phyloP scores from a whole-genome alignment of 2,113 vertebrate species.

The Thymallus thymallus region DNA sequence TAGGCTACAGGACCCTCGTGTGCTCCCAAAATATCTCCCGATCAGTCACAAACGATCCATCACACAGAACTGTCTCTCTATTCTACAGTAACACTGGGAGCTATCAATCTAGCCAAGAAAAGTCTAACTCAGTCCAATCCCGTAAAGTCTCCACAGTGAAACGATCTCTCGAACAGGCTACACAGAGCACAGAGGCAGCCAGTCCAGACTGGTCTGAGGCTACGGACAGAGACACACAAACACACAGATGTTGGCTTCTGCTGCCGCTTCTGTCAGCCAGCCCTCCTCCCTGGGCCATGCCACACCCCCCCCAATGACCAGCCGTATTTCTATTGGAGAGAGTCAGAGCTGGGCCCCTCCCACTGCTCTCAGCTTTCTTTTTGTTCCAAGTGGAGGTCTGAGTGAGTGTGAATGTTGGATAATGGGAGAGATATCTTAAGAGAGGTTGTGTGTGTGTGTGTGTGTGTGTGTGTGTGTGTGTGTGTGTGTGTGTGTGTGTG shows the following conservation, averaged over 20 bases:
- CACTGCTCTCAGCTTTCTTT: slow-evolving; percentile 5
- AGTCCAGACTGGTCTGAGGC: slow-evolving; percentile 5
- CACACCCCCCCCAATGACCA: slow-evolving; percentile 18
- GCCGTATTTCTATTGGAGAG: slow-evolving; percentile 10
- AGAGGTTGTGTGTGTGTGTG: neutral
- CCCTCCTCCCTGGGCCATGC: slow-evolving; percentile 6
- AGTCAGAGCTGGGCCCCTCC: slow-evolving; percentile 2
- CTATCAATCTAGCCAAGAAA: neutral
- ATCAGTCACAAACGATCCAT: neutral
- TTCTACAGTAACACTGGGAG: neutral
- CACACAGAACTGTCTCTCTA: no score
- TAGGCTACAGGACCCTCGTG: neutral
- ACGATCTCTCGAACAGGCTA: neutral
- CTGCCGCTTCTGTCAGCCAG: neutral
- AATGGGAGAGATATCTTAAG: neutral
- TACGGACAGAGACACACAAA: slow-evolving; percentile 18
- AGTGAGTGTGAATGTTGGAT: neutral
- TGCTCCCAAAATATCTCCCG: neutral
- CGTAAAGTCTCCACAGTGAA: neutral
- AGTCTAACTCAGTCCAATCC: neutral
- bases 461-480: neutral
- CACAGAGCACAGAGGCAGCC: slow-evolving; percentile 7
- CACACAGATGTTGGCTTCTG: slow-evolving; percentile 37
- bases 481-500: neutral
- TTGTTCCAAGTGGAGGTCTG: neutral